Percentiles rank a stretch among this genome's conserved stretches.
phyloP scores from a whole-genome alignment of 2,113 vertebrate genomes.

The Pitta sordida region DNA sequence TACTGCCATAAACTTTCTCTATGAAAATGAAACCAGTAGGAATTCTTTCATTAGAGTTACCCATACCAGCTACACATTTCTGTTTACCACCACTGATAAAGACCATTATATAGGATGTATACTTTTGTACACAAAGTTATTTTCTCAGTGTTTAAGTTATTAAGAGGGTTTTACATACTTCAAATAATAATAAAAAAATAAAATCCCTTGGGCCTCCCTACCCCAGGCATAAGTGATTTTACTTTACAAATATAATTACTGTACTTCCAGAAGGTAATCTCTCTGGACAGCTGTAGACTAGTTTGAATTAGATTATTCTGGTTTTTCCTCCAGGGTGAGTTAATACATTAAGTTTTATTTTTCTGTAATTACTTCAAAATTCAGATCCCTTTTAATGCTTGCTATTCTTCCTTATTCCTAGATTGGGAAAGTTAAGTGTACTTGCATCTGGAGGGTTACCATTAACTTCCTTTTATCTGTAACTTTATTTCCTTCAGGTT shows the following conservation, averaged over 20 bases:
- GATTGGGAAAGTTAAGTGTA: background rate
- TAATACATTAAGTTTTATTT: conserved; percentile 24
- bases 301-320: conserved; percentile 33
- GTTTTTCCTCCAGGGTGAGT: conserved; percentile 15
- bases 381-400: background rate
- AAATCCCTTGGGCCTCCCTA: background rate
- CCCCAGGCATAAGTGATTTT: conserved; percentile 19
- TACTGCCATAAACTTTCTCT: background rate
- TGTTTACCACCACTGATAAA: background rate
- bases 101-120: background rate
- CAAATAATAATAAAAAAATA: background rate
- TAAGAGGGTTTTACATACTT: background rate
- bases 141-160: background rate
- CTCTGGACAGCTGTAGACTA: conserved; percentile 40
- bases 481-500: background rate
- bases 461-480: background rate
- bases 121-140: background rate
- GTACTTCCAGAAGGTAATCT: conserved; percentile 48
- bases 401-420: background rate
- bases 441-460: background rate
- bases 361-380: conserved; percentile 49
- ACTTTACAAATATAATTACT: conserved; percentile 51
- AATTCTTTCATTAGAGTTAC: background rate
- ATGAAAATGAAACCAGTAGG: background rate
- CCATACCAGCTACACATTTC: accelerated